Evolutionary conservation across 1,140 invertebrate species (phyloP).

Genomic region (Apis florea): DNA sequence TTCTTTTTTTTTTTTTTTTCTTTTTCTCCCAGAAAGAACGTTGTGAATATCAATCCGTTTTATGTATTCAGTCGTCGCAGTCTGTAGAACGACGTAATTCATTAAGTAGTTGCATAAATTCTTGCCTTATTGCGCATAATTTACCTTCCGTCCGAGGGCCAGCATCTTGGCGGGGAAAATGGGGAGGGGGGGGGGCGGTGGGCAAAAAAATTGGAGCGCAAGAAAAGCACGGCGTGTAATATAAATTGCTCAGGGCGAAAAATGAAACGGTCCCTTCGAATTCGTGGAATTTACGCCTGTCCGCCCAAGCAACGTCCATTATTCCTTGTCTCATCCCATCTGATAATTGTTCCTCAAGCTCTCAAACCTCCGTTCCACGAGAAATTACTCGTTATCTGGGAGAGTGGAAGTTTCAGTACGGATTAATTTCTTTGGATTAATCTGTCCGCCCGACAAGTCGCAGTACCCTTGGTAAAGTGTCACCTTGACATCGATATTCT

Average conservation of each 20-base stretch:
- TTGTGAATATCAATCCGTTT: neutral
- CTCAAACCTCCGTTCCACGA: neutral
- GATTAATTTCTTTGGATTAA: neutral
- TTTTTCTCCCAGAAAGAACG: neutral
- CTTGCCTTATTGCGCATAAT: slow-evolving; percentile 18
- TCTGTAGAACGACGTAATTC: neutral
- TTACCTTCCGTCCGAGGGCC: slow-evolving; percentile 2
- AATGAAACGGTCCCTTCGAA: neutral
- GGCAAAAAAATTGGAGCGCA: neutral
- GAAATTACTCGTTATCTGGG: neutral
- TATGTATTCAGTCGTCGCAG: too few relatives aligned
- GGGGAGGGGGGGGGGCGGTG: neutral
- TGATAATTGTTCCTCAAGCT: neutral
- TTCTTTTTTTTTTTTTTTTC: too few relatives aligned
- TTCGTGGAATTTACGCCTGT: neutral
- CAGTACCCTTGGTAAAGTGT: slow-evolving; percentile 13
- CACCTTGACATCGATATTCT: slow-evolving; percentile 48
- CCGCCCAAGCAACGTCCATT: neutral
- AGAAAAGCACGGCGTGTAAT: neutral
- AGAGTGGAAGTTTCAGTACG: too few relatives aligned
- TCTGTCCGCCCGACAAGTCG: neutral
- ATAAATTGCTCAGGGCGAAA: neutral
- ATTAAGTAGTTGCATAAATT: slow-evolving; percentile 31
- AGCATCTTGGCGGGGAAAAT: too few relatives aligned
- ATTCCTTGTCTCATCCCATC: neutral